Evolutionary conservation across 2,888 invertebrate species (phyloP).

Genomic region (Stegophylla sp.): DNA sequence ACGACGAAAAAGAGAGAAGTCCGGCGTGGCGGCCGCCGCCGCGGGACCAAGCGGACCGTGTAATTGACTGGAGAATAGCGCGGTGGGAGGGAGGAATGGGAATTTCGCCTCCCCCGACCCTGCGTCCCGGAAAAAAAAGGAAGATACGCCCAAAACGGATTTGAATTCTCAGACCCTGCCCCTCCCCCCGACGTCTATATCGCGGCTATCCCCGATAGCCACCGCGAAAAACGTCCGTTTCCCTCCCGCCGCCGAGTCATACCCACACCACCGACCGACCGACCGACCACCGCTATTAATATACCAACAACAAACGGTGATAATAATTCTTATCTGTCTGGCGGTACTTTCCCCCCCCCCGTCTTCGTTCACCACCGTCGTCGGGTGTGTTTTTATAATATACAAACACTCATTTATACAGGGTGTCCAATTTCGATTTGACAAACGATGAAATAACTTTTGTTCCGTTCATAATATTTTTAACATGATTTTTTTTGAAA

Average conservation of each 20-base stretch:
- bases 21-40: conserved; percentile 20
- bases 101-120: not conserved
- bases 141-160: conserved; percentile 34
- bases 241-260: too few species aligned
- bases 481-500: too few species aligned
- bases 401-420: too few species aligned
- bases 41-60: conserved; percentile 44
- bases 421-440: too few species aligned
- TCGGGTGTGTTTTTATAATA: conserved; percentile 9
- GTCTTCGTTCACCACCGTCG: not conserved
- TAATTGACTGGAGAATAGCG: conserved; percentile 49
- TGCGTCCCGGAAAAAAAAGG: not conserved
- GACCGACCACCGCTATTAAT: not conserved
- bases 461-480: too few species aligned
- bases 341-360: not conserved
- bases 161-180: conserved; percentile 20
- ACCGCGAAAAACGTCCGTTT: not conserved
- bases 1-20: conserved; percentile 24
- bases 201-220: not conserved
- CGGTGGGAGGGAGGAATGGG: not conserved
- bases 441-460: too few species aligned
- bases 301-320: not conserved
- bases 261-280: not conserved
- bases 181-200: not conserved
- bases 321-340: conserved; percentile 47